phyloP scores from a whole-genome alignment of 1,140 invertebrate species.

The Eueides isabella region DNA sequence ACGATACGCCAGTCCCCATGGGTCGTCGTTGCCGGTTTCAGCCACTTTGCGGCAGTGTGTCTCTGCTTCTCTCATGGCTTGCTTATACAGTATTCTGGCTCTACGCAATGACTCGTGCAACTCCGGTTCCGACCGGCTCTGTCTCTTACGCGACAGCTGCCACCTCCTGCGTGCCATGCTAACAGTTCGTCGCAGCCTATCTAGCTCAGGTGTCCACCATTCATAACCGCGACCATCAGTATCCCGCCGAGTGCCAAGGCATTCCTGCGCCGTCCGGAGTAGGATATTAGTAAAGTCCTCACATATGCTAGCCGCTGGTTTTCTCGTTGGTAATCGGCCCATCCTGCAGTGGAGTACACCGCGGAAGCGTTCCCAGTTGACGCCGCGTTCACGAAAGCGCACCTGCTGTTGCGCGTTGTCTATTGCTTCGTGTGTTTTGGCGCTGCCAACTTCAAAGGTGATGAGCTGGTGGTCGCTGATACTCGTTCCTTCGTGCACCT shows the following conservation, averaged over 20 bases:
- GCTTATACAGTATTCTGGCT: not conserved
- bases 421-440: too few relatives aligned
- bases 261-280: not conserved
- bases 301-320: not conserved
- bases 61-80: not conserved
- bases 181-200: not conserved
- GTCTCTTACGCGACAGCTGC: not conserved
- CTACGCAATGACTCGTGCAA: not conserved
- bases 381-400: not conserved
- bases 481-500: slow-evolving; percentile 26
- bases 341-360: not conserved
- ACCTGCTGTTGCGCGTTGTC: too few relatives aligned
- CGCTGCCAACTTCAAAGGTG: not conserved
- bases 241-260: not conserved
- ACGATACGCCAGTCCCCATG: slow-evolving; percentile 1
- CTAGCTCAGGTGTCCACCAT: slow-evolving; percentile 14
- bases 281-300: not conserved
- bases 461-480: slow-evolving; percentile 31
- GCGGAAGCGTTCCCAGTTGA: not conserved
- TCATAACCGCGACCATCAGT: slow-evolving; percentile 6
- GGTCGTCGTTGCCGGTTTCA: not conserved
- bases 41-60: not conserved
- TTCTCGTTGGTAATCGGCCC: not conserved
- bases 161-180: not conserved
- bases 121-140: not conserved